phyloP scores from a whole-genome alignment of 2,888 invertebrate species.

The Melanargia galathea region DNA sequence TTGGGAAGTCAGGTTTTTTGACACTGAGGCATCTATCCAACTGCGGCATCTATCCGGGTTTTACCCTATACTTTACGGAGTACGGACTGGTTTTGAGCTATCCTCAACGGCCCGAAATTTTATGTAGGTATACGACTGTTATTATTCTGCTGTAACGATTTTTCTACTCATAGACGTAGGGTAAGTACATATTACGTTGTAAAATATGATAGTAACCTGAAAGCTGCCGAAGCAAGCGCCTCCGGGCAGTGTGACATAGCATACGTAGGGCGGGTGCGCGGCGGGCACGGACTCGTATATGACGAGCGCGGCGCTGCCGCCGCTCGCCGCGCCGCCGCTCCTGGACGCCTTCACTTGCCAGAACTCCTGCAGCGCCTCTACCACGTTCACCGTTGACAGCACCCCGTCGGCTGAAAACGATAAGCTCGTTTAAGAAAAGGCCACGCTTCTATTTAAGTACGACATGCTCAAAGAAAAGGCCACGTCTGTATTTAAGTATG shows the following conservation, averaged over 20 bases:
- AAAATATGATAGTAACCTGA: conserved; percentile 82
- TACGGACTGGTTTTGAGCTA: too few species aligned
- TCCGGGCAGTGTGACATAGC: conserved; percentile 96
- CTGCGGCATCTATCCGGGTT: too few species aligned
- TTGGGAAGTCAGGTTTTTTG: too few species aligned
- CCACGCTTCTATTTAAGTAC: background rate
- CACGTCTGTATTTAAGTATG: too few species aligned
- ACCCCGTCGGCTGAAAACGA: conserved; percentile 67
- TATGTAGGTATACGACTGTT: too few species aligned
- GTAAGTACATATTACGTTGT: background rate
- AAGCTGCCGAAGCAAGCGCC: conserved; percentile 98
- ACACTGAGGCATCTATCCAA: too few species aligned
- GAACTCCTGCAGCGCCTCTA: conserved; percentile 97
- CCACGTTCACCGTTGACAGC: conserved; percentile 91
- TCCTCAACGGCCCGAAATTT: too few species aligned
- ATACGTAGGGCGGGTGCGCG: conserved; percentile 95
- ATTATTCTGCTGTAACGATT: too few species aligned
- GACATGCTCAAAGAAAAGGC: background rate
- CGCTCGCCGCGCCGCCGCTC: conserved; percentile 85
- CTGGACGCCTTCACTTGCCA: conserved; percentile 98
- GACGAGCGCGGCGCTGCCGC: conserved; percentile 94
- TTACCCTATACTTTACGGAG: too few species aligned
- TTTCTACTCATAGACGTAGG: too few species aligned
- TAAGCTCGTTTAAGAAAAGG: background rate
- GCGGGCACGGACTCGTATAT: conserved; percentile 97